These are phyloP conservation scores for Erebia palarica DNA, from an alignment of 2,888 invertebrate species.

Conservation along the genomic window DNA sequence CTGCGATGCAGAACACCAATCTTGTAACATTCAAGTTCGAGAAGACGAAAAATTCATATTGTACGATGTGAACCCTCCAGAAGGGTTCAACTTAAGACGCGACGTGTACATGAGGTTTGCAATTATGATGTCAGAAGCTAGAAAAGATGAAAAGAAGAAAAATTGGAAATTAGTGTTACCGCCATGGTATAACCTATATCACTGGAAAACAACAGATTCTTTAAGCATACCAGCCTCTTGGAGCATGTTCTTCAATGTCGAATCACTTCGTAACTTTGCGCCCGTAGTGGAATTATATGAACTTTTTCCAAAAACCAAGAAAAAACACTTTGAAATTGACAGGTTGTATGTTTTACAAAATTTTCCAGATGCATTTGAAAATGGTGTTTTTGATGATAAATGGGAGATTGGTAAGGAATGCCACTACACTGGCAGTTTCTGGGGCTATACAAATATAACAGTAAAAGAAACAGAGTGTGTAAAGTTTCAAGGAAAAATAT, in stretches of 20 bases:
- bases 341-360: conserved; percentile 91
- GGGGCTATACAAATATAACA: conserved; percentile 87
- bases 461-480: conserved; percentile 87
- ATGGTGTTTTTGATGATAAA: conserved; percentile 91
- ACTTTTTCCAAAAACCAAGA: conserved; percentile 76
- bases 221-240: conserved; percentile 87
- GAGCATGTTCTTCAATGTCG: conserved; percentile 92
- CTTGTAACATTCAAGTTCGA: conserved; percentile 22
- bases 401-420: conserved; percentile 86
- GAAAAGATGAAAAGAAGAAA: conserved; percentile 69
- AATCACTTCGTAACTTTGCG: conserved; percentile 88
- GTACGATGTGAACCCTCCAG: conserved; percentile 96
- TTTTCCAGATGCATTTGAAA: conserved; percentile 92
- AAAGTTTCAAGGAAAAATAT: conserved; percentile 90
- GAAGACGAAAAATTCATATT: conserved; percentile 86
- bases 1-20: conserved; percentile 34
- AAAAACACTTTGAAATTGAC: conserved; percentile 82
- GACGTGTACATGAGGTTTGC: conserved; percentile 98
- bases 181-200: conserved; percentile 95
- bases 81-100: conserved; percentile 97
- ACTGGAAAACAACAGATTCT: conserved; percentile 88
- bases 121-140: conserved; percentile 88
- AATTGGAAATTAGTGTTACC: conserved; percentile 90
- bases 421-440: conserved; percentile 79
- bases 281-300: conserved; percentile 94